phyloP scores from a whole-genome alignment of 2,888 invertebrate genomes.

The Oxycera nigricornis region DNA sequence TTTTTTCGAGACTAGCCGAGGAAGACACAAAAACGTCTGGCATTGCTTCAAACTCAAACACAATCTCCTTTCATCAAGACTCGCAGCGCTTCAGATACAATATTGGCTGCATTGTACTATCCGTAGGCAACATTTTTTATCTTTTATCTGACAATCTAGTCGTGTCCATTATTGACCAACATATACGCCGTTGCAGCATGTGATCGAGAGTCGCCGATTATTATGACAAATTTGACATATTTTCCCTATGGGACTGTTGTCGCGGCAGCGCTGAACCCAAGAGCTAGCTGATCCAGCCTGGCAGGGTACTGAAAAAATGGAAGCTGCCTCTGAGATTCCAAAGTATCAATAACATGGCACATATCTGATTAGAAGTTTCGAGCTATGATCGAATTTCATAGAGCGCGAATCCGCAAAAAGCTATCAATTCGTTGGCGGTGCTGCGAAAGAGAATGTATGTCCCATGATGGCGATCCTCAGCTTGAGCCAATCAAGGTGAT shows the following conservation, averaged over 20 bases:
- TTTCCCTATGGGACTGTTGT: slow-evolving; percentile 43
- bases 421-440: neutral
- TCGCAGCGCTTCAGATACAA: slow-evolving; percentile 9
- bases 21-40: slow-evolving; percentile 1
- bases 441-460: slow-evolving; percentile 22
- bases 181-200: neutral
- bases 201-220: slow-evolving; percentile 44
- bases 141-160: slow-evolving; percentile 30
- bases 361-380: slow-evolving; percentile 41
- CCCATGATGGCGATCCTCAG: slow-evolving; percentile 35
- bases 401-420: neutral
- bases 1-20: slow-evolving; percentile 15
- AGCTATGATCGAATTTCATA: slow-evolving; percentile 20
- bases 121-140: slow-evolving; percentile 32
- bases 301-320: slow-evolving; percentile 29
- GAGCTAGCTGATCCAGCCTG: slow-evolving; percentile 4
- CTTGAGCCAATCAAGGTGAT: slow-evolving; percentile 41
- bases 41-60: neutral
- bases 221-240: slow-evolving; percentile 45
- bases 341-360: slow-evolving; percentile 44
- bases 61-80: slow-evolving; percentile 34
- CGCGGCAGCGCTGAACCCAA: neutral
- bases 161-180: slow-evolving; percentile 20
- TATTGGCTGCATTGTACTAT: slow-evolving; percentile 30
- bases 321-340: slow-evolving; percentile 39